These are phyloP conservation scores for Enteromius unitaeniatus DNA, from an alignment of 2,797 vertebrate species.

Conservation along the genomic window DNA sequence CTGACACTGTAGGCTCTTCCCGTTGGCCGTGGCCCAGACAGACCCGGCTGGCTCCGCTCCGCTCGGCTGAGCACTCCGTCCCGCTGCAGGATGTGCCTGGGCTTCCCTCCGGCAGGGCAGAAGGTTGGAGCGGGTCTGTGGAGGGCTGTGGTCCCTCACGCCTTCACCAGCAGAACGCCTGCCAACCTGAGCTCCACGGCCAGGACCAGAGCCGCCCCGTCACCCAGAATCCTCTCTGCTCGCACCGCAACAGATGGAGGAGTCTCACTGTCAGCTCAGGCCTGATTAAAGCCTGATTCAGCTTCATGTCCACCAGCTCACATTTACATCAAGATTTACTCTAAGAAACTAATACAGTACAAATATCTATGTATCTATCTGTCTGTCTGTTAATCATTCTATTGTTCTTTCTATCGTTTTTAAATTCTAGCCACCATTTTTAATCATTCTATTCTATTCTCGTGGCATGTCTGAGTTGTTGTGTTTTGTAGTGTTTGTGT, in stretches of 20 bases:
- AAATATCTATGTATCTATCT: neutral
- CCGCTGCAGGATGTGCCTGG: constrained; percentile 15
- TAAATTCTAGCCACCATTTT: neutral
- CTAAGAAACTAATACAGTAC: too few species aligned
- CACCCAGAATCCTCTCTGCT: constrained; percentile 15
- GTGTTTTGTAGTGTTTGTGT: neutral
- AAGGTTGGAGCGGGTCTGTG: constrained; percentile 30
- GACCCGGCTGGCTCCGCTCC: constrained; percentile 51
- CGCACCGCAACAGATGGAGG: neutral
- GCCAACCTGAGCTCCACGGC: constrained; percentile 20
- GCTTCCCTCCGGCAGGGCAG: constrained; percentile 47
- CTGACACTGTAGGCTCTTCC: constrained; percentile 51
- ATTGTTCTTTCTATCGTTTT: too few species aligned
- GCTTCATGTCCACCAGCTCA: neutral
- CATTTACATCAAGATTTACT: neutral
- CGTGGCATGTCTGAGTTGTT: neutral
- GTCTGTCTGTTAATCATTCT: neutral
- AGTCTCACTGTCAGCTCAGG: neutral
- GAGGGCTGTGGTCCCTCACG: constrained; percentile 27
- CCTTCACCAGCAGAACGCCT: constrained; percentile 22
- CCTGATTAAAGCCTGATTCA: neutral
- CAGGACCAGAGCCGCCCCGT: constrained; percentile 2
- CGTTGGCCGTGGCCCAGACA: constrained; percentile 32
- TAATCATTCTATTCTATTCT: neutral
- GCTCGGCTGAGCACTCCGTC: constrained; percentile 23